Base-by-base conservation (phyloP, 1,140 invertebrate species). In the Nasonia giraulti region DNA sequence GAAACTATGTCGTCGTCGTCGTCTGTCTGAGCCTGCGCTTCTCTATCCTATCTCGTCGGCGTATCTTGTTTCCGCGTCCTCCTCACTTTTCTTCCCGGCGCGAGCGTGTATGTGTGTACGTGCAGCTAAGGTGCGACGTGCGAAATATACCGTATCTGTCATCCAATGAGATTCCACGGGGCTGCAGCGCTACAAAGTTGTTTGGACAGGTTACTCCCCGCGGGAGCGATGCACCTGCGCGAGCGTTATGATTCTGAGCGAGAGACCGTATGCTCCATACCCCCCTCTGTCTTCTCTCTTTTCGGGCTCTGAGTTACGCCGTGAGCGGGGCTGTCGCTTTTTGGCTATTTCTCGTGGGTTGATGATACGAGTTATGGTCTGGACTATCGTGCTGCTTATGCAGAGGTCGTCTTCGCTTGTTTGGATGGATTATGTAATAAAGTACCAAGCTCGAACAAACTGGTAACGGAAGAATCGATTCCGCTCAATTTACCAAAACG, bases 101-200 rank as follows among this genome's bases (percentile, higher is more conserved):
- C 31, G 69, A 62, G 17, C 20, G 55, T 76, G 20, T 47, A 23
- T 44, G 12, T 62, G 27, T 55, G 27, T 27, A 17, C 27, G 68
- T 33, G 17, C 7, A 66, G 85, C 75, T 80, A 87, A 88, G 84
- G 86, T 86, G 86, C 77, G 80, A 27, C 76, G 20, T 86, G 85
- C 84, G 89, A 89, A 89, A 62, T 62, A 62, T 20, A 88, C 89
- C 90, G 89, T 90, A 88, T 85, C 87, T 87, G 87, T 89, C 89
- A 88, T 86, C 88, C 89, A 90, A 91, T 89, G 88, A 89, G 88
- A 91, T 88, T 90, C 85, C 82, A 85, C 79, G 85, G 84, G 78
- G 86, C 14, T 76, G 86, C 86, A 87, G 74, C 85, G 85, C 85
- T 80, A 87, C 88, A 90, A 90, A 91, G 87, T 90, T 90, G 89